phyloP scores from a whole-genome alignment of 2,797 vertebrate species.

The Microhierax caerulescens region DNA sequence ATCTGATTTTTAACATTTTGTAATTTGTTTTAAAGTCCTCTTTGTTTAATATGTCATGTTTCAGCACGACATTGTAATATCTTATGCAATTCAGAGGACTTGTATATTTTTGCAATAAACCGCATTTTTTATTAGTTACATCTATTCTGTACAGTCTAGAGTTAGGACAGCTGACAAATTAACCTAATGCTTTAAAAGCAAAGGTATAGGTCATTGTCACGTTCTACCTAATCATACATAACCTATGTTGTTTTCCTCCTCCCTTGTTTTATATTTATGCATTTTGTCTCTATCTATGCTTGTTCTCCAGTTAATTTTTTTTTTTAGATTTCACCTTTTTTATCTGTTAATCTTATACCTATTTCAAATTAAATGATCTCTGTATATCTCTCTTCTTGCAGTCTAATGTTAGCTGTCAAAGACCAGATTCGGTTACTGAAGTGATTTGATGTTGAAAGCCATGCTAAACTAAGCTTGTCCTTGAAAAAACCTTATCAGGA shows the following conservation, averaged over 20 bases:
- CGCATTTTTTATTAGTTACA: slow-evolving; percentile 69
- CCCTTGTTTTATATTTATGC: slow-evolving; percentile 53
- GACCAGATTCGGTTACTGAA: neutral
- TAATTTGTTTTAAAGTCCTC: slow-evolving; percentile 63
- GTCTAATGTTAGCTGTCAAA: slow-evolving; percentile 15
- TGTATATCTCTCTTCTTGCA: slow-evolving; percentile 35
- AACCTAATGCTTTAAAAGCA: slow-evolving; percentile 37
- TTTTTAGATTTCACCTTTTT: slow-evolving; percentile 19
- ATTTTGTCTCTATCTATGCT: slow-evolving; percentile 44
- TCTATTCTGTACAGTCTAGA: slow-evolving; percentile 35
- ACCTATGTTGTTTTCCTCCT: slow-evolving; percentile 4
- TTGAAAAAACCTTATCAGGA: neutral
- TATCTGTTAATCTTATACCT: neutral
- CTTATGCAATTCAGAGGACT: slow-evolving; percentile 75
- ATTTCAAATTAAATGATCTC: slow-evolving; percentile 37
- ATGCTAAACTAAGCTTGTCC: slow-evolving; percentile 18
- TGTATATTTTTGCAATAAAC: slow-evolving; percentile 78
- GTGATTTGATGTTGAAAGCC: slow-evolving; percentile 5
- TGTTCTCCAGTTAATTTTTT: neutral
- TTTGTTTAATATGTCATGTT: slow-evolving; percentile 69
- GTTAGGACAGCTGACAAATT: slow-evolving; percentile 56
- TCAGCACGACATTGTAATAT: slow-evolving; percentile 69
- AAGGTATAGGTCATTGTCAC: slow-evolving; percentile 31
- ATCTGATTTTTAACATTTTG: slow-evolving; percentile 53
- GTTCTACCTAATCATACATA: slow-evolving; percentile 24